Evolutionary conservation across 2,888 invertebrate species (phyloP), one percentile per base, ranked within the genome.

Genomic region (Erebia epiphron): DNA sequence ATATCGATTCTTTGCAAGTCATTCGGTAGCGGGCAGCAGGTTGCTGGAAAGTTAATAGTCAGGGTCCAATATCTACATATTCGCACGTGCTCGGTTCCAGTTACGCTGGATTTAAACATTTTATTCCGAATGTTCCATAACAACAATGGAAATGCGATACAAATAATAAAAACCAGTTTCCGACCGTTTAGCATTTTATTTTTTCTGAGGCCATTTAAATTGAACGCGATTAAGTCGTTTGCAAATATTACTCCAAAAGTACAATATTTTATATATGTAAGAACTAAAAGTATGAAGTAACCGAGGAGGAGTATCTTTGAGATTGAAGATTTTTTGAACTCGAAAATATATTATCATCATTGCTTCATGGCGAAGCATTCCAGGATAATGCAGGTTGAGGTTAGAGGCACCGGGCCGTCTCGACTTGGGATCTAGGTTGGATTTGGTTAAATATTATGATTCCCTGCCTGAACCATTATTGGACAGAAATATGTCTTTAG

Each of bases 91-190:
- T 71, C 72, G 67, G 67, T 74, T 72, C 77, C 70, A 80, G 83
- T 81, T 80, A 84, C 76, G 85, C 79, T 75, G 77, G 78, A 83
- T 88, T 88, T 79, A 82, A 81, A 82, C 80, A 80, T 77, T 80
- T 79, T 78, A 70, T 68, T 74, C 69, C 69, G 57, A 68, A 69
- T 69, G 35, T 67, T 49, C 14, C 49, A 49, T 62, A 14, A 49
- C 71, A 71, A 71, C 74, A 73, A 71, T 73, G 67, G 72, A 21
- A 69, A 71, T 68, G 54, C 50, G 41, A 57, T 66, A 61, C 62
- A 46, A 62, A 49, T 62, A 49, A 46, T 60, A 61, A 62, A 62
- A 62, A 62, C 49, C 62, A 62, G 62, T 49, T 49, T 21, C 18
- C 2, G 1, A 49, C 46, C 18, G 21, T 49, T 62, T 49, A 62